These are phyloP conservation scores for Hepsetus odoe DNA, from an alignment of 2,113 vertebrate species.

Conservation along the genomic window DNA sequence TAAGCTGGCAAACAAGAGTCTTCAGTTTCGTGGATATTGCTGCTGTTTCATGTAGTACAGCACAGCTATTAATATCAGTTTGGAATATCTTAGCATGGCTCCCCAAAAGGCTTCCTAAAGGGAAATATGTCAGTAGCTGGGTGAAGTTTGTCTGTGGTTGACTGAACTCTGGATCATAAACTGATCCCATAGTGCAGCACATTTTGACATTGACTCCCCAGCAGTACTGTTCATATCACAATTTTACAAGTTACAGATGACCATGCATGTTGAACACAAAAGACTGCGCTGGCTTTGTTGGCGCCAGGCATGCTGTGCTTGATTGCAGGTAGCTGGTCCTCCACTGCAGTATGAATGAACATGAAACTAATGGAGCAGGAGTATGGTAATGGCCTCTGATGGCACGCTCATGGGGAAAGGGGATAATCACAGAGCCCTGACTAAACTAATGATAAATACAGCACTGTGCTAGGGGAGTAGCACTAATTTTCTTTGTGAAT, in stretches of 20 bases:
- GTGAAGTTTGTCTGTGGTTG: no score
- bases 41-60: no score
- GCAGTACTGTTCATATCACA: no score
- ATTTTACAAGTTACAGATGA: background rate
- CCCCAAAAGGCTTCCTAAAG: no score
- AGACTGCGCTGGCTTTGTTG: background rate
- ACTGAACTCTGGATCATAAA: no score
- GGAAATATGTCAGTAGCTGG: no score
- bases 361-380: constrained; percentile 38
- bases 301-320: background rate
- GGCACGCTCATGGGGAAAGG: constrained; percentile 5
- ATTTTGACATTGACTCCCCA: background rate
- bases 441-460: constrained; percentile 42
- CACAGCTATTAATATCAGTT: no score
- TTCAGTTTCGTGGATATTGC: no score
- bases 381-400: constrained; percentile 24
- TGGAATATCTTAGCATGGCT: no score
- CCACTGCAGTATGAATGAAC: constrained; percentile 5
- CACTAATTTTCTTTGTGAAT: constrained; percentile 27
- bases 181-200: no score
- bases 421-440: constrained; percentile 42
- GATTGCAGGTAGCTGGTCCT: constrained; percentile 12
- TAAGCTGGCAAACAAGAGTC: no score
- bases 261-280: background rate
- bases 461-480: constrained; percentile 17